These are phyloP conservation scores for Megathymus violae DNA, from an alignment of 1,140 invertebrate genomes.

Conservation along the genomic window DNA sequence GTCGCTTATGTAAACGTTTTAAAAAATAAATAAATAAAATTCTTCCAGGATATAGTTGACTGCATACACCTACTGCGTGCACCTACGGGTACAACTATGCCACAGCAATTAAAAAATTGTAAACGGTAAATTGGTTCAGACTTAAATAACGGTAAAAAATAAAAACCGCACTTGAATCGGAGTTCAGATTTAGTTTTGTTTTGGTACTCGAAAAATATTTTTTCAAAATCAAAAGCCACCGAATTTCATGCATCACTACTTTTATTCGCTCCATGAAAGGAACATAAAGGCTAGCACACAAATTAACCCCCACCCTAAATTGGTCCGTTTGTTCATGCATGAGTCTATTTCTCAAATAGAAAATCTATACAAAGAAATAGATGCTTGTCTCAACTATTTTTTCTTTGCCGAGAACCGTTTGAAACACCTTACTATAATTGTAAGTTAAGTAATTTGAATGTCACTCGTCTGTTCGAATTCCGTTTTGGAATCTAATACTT, in stretches of 20 bases:
- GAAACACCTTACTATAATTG: no score
- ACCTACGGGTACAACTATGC: background rate
- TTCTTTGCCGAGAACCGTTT: background rate
- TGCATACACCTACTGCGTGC: no score
- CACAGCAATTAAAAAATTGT: conserved; percentile 3
- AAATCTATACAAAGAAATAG: background rate
- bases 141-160: conserved; percentile 28
- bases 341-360: background rate
- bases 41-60: background rate
- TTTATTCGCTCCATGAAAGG: conserved; percentile 22
- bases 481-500: no score
- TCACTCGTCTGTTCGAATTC: no score
- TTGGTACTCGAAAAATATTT: conserved; percentile 28
- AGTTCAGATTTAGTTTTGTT: conserved; percentile 26
- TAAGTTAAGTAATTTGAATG: no score
- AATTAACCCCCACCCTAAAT: background rate
- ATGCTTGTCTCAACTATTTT: no score
- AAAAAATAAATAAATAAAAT: no score
- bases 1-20: no score
- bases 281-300: conserved; percentile 11
- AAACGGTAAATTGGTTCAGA: conserved; percentile 11
- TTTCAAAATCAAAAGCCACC: conserved; percentile 27
- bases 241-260: conserved; percentile 26
- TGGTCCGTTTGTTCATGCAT: background rate
- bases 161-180: conserved; percentile 7